Conservation (phyloP, 2,888 invertebrate genomes). For the Lampropteryx suffumata region DNA sequence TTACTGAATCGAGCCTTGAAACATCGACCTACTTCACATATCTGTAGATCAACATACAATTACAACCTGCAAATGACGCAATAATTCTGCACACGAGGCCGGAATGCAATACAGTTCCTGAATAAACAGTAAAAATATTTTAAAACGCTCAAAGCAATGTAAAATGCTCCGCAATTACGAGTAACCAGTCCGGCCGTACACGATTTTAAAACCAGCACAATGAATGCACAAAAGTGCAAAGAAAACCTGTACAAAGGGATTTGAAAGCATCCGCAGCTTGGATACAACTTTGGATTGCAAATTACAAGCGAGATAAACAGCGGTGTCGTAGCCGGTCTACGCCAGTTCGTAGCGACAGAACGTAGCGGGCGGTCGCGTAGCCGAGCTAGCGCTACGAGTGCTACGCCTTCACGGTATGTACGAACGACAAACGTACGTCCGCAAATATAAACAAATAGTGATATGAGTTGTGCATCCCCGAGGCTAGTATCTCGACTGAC, state of each 20-base stretch:
- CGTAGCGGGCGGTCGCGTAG: constrained; percentile 62
- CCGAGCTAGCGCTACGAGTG: constrained; percentile 57
- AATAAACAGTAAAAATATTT: not conserved
- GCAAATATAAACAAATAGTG: constrained; percentile 79
- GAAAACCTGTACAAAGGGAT: constrained; percentile 72
- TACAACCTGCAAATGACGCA: constrained; percentile 15
- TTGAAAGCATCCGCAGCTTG: constrained; percentile 75
- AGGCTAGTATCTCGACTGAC: constrained; percentile 73
- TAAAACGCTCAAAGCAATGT: constrained; percentile 23
- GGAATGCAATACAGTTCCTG: not conserved
- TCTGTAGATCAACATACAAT: constrained; percentile 35
- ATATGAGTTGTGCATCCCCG: constrained; percentile 79
- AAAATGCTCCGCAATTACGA: constrained; percentile 49
- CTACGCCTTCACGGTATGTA: constrained; percentile 73
- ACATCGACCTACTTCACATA: constrained; percentile 51
- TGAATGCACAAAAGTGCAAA: constrained; percentile 70
- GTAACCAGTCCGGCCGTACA: constrained; percentile 39
- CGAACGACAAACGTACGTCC: constrained; percentile 59
- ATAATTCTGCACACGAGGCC: constrained; percentile 11
- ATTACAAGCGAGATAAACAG: constrained; percentile 74
- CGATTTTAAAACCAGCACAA: constrained; percentile 63
- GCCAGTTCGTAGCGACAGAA: constrained; percentile 67
- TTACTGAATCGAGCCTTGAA: constrained; percentile 58
- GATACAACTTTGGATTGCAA: constrained; percentile 73
- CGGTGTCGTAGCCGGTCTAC: constrained; percentile 41